Percentiles rank a stretch among this genome's conserved stretches.
Evolutionary conservation across 2,888 invertebrate species (phyloP).

Genomic region (Himalopsyche japonica): DNA sequence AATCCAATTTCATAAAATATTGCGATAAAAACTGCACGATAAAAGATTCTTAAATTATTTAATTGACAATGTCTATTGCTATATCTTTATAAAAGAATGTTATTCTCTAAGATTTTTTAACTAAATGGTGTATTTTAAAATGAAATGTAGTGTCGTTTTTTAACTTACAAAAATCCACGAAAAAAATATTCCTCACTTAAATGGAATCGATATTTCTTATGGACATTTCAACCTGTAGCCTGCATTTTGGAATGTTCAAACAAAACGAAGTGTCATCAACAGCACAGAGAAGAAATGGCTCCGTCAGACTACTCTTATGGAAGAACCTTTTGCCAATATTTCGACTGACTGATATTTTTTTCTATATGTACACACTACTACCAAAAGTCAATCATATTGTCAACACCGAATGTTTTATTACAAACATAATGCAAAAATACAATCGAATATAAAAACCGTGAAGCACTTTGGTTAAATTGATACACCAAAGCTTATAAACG

Average conservation of each 20-base stretch:
- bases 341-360: slow-evolving; percentile 24
- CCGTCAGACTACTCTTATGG: slow-evolving; percentile 15
- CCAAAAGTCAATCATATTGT: slow-evolving; percentile 20
- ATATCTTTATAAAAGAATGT: too few species aligned
- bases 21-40: too few species aligned
- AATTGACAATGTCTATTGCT: too few species aligned
- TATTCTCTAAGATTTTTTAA: too few species aligned
- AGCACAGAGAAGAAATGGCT: not conserved
- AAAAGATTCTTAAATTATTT: too few species aligned
- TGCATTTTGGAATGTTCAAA: not conserved
- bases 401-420: slow-evolving; percentile 16
- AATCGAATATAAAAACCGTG: too few species aligned
- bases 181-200: too few species aligned
- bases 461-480: not conserved
- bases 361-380: slow-evolving; percentile 33
- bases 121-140: too few species aligned
- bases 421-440: not conserved
- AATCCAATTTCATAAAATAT: not conserved
- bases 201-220: not conserved
- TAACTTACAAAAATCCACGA: too few species aligned
- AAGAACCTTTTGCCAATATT: slow-evolving; percentile 12
- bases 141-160: too few species aligned
- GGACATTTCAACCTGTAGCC: not conserved
- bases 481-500: too few species aligned
- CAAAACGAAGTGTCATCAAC: not conserved